Conservation (phyloP, 1,140 invertebrate genomes). For the Meloidogyne chitwoodi region DNA sequence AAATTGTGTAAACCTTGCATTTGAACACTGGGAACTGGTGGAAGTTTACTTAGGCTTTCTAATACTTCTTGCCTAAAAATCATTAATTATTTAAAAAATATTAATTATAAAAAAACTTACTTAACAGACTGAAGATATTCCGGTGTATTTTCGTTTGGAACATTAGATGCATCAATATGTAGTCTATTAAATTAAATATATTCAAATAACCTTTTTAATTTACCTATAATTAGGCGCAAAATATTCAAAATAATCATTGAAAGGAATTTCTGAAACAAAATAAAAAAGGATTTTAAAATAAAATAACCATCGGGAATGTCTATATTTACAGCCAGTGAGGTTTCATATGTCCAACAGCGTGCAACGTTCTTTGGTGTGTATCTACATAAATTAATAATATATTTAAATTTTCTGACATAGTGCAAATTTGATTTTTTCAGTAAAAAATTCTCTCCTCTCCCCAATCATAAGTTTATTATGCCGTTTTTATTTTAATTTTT, state of each 20-base stretch:
- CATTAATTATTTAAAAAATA: constrained; percentile 9
- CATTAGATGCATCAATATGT: constrained; percentile 96
- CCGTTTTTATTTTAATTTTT: too few relatives aligned
- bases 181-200: constrained; percentile 73
- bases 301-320: constrained; percentile 81
- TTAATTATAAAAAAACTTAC: not conserved
- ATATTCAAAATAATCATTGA: constrained; percentile 99
- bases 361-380: constrained; percentile 97
- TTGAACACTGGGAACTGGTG: constrained; percentile 94
- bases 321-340: constrained; percentile 85
- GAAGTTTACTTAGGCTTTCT: constrained; percentile 93
- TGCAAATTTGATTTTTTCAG: too few relatives aligned
- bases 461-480: too few relatives aligned
- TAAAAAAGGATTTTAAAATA: not conserved
- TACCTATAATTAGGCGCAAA: constrained; percentile 67
- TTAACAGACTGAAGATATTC: constrained; percentile 79
- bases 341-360: constrained; percentile 97
- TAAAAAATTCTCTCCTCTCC: too few relatives aligned
- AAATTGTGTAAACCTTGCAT: constrained; percentile 69
- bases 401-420: too few relatives aligned
- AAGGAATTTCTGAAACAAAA: constrained; percentile 75
- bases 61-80: constrained; percentile 83
- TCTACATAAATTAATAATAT: not conserved
- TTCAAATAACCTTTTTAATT: not conserved
- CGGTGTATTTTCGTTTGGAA: constrained; percentile 95